Base-by-base conservation (phyloP, 2,113 vertebrate genomes). In the Hiodon tergisus region DNA sequence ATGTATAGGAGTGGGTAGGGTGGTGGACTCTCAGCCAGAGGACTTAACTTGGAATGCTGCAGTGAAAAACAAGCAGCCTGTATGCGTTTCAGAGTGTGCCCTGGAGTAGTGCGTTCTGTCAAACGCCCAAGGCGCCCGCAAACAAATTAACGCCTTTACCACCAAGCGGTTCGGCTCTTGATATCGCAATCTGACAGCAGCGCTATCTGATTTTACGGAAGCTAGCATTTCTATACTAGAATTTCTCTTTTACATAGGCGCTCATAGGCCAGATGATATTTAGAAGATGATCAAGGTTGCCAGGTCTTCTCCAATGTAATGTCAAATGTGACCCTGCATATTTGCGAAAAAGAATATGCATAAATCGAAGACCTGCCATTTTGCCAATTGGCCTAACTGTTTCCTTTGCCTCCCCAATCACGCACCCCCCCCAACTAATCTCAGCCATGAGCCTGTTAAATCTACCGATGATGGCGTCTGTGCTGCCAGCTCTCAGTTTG, bases 401-500 rank as follows among this genome's bases (percentile, higher is more conserved):
- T 2, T 31, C 31, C 31, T 31, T 31, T 31, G 31, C 31, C 31
- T 57, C 54, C 54, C 31, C 31, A 1, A 31, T 31, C 50, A 68
- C 50, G 50, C 16, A 47, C 17, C 31, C 17, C 8, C 52, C 17
- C 53, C 50, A 6, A n/a, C 53, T 57, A 57, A 75, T 75, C 63
- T 57, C 73, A 68, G 63, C 31, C 54, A 46, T 74, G 62, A 71
- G 46, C 62, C 73, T 48, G 53, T 17, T 66, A 57, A 67, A 55
- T 59, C 65, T 68, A 65, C 63, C 65, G 50, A 67, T 68, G 63
- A 51, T 53, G 73, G 63, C 54, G 65, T 75, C 63, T 67, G 65
- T 75, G 65, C 63, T 54, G 65, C 63, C 73, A 59, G 65, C 73
- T 68, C 73, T 59, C 14, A 14, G 54, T 13, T 16, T 14, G 73